Conservation (phyloP, 2,888 invertebrate genomes). For the Pogonocherus hispidulus region DNA sequence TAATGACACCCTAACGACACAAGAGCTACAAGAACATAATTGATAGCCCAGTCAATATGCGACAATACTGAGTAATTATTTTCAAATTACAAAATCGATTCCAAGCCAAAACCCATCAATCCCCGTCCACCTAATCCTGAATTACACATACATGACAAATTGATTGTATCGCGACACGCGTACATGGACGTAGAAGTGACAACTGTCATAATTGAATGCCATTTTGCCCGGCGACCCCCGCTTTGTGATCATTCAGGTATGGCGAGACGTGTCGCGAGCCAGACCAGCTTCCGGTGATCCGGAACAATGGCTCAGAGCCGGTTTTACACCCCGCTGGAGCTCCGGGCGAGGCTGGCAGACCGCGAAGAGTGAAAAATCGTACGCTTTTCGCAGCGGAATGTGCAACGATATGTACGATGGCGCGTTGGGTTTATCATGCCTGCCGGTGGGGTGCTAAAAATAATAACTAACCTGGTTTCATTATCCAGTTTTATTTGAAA, state of each 20-base stretch:
- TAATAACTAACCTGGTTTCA: not conserved
- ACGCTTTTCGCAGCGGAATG: not conserved
- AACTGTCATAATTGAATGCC: constrained; percentile 18
- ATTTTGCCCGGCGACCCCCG: constrained; percentile 2
- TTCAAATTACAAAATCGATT: not conserved
- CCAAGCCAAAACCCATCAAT: constrained; percentile 33
- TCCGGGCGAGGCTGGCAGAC: not conserved
- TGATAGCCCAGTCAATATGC: not conserved
- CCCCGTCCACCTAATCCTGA: constrained; percentile 38
- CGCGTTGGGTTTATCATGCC: too few species aligned
- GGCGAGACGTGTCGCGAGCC: not conserved
- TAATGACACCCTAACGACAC: not conserved
- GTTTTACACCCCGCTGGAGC: not conserved
- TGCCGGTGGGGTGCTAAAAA: not conserved
- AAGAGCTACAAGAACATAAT: constrained; percentile 1
- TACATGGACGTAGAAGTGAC: not conserved
- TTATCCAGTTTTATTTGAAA: too few species aligned
- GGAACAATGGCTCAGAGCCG: not conserved
- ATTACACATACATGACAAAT: constrained; percentile 43
- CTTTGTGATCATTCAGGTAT: constrained; percentile 15
- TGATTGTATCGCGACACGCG: constrained; percentile 27
- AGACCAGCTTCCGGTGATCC: not conserved
- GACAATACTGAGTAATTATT: not conserved
- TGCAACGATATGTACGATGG: not conserved
- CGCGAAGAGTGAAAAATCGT: not conserved